Conservation (phyloP, 2,888 invertebrate species). For the Agrenia bidenticulata region DNA sequence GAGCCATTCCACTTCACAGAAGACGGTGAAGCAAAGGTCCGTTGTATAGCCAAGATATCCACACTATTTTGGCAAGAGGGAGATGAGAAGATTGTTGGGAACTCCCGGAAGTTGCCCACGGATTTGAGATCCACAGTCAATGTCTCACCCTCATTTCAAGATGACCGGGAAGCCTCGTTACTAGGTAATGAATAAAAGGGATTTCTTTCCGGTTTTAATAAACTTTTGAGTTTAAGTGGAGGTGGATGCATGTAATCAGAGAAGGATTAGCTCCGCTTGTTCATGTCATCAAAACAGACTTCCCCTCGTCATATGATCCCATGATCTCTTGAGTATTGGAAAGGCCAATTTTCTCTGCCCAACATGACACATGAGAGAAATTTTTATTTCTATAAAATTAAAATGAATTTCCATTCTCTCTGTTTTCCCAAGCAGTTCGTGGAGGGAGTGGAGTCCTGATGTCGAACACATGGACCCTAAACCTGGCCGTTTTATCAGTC, state of each 20-base stretch:
- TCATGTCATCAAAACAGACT: too few species aligned
- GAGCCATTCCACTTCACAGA: constrained; percentile 47
- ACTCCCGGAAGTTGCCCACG: constrained; percentile 35
- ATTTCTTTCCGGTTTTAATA: too few species aligned
- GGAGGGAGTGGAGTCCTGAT: not conserved
- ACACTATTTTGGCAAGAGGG: constrained; percentile 49
- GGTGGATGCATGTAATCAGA: too few species aligned
- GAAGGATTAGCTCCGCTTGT: too few species aligned
- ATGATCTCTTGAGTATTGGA: too few species aligned
- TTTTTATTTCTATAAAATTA: not conserved
- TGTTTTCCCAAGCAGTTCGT: constrained; percentile 8
- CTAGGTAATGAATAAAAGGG: constrained; percentile 25
- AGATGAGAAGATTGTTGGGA: constrained; percentile 45
- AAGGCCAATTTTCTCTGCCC: too few species aligned
- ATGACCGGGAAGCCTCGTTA: constrained; percentile 42
- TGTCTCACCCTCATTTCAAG: constrained; percentile 34
- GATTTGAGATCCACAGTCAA: constrained; percentile 37
- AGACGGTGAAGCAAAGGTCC: constrained; percentile 46
- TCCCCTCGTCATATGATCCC: too few species aligned
- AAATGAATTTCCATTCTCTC: not conserved
- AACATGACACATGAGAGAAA: too few species aligned
- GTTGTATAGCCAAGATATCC: constrained; percentile 44
- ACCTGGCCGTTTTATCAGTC: too few species aligned
- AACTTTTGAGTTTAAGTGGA: too few species aligned
- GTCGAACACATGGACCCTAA: too few species aligned